These are phyloP conservation scores for Oxyruncus cristatus DNA, from an alignment of 2,113 vertebrate species.

Conservation along the genomic window DNA sequence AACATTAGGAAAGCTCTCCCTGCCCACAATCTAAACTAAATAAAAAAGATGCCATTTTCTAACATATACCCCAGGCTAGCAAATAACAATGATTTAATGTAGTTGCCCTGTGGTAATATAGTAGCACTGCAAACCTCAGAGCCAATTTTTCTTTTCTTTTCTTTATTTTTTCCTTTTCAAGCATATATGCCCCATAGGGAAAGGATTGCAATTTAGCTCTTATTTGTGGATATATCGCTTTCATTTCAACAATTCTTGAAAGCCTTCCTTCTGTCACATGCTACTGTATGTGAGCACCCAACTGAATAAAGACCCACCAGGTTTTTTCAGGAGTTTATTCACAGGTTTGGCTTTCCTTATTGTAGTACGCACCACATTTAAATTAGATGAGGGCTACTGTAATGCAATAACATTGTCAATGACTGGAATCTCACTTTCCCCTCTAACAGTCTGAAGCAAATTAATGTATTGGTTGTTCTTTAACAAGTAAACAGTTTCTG, in stretches of 20 bases:
- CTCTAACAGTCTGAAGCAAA: constrained; percentile 78
- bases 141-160: constrained; percentile 70
- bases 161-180: constrained; percentile 15
- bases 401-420: constrained; percentile 72
- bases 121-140: constrained; percentile 61
- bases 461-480: constrained; percentile 74
- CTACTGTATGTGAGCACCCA: neutral
- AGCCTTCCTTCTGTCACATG: constrained; percentile 35
- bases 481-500: constrained; percentile 71
- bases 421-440: constrained; percentile 73
- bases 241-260: constrained; percentile 58
- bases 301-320: constrained; percentile 70
- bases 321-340: constrained; percentile 82
- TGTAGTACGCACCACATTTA: constrained; percentile 80
- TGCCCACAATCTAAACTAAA: constrained; percentile 39
- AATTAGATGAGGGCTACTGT: constrained; percentile 76
- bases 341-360: constrained; percentile 78
- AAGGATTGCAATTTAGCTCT: constrained; percentile 68
- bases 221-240: constrained; percentile 66
- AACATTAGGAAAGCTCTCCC: constrained; percentile 55
- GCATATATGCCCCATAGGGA: constrained; percentile 70
- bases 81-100: constrained; percentile 76
- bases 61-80: constrained; percentile 49
- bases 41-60: constrained; percentile 53
- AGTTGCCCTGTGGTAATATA: constrained; percentile 51